Evolutionary conservation across 2,888 invertebrate genomes (phyloP).

Genomic region (Drepana falcataria): DNA sequence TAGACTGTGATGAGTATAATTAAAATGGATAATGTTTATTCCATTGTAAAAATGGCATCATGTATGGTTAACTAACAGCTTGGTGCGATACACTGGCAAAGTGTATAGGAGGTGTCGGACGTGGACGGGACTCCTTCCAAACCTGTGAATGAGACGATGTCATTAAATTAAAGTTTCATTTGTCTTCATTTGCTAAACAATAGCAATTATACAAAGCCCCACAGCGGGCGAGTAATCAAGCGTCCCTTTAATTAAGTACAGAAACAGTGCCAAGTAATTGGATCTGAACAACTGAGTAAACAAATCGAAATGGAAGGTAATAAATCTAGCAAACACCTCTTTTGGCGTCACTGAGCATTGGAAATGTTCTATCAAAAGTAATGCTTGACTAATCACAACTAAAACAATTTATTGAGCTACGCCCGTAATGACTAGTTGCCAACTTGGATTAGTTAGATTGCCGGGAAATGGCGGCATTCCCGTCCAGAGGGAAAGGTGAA

Average conservation of each 20-base stretch:
- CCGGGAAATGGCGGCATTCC: not conserved
- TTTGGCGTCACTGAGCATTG: conserved; percentile 56
- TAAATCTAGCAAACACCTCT: conserved; percentile 76
- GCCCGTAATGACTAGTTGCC: conserved; percentile 3
- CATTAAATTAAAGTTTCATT: conserved; percentile 79
- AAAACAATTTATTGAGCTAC: conserved; percentile 7
- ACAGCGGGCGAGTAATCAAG: conserved; percentile 78
- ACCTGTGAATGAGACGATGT: conserved; percentile 72
- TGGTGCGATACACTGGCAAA: conserved; percentile 36
- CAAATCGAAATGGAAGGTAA: conserved; percentile 77
- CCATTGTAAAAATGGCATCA: no score
- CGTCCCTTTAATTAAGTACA: conserved; percentile 80
- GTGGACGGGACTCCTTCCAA: conserved; percentile 57
- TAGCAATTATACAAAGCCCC: conserved; percentile 79
- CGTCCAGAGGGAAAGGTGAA: not conserved
- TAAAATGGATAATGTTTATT: not conserved
- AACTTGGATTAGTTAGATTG: conserved; percentile 1
- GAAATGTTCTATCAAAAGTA: conserved; percentile 43
- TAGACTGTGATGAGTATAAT: no score
- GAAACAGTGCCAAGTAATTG: conserved; percentile 79
- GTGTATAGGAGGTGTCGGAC: conserved; percentile 47
- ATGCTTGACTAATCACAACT: conserved; percentile 26
- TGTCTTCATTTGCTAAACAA: conserved; percentile 80
- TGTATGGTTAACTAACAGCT: no score
- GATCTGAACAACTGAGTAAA: conserved; percentile 79